Conservation (phyloP, 2,113 vertebrate genomes). For the Leptodactylus fuscus region DNA sequence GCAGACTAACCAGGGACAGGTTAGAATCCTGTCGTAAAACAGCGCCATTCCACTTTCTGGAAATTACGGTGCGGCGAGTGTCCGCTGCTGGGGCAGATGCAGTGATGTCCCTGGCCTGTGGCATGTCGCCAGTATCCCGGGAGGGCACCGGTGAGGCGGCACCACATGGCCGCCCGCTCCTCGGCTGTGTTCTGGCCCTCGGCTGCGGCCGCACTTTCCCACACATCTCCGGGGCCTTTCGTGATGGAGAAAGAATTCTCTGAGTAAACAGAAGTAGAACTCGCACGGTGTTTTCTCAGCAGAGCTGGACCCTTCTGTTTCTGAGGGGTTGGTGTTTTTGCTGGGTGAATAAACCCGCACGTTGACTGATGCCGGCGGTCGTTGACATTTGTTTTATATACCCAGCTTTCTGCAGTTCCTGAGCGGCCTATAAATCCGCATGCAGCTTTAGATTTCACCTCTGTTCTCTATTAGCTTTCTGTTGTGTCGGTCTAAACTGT, state of each 20-base stretch:
- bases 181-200: background rate
- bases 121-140: too few relatives aligned
- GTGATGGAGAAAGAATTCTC: slow-evolving; percentile 35
- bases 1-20: background rate
- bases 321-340: background rate
- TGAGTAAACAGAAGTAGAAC: slow-evolving; percentile 32
- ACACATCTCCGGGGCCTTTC: background rate
- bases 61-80: background rate
- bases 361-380: too few relatives aligned
- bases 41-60: background rate
- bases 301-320: background rate
- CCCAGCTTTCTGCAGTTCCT: too few relatives aligned
- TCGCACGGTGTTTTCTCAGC: slow-evolving; percentile 10
- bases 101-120: too few relatives aligned
- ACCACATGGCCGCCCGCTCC: too few relatives aligned
- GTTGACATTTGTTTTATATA: too few relatives aligned
- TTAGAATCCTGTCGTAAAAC: background rate
- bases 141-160: too few relatives aligned
- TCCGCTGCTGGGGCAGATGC: too few relatives aligned
- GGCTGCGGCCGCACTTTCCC: background rate
- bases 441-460: too few relatives aligned
- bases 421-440: too few relatives aligned
- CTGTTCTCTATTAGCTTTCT: too few relatives aligned
- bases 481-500: too few relatives aligned
- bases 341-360: background rate